Evolutionary conservation across 2,888 invertebrate genomes (phyloP).

Genomic region (Scaptomyza flava): DNA sequence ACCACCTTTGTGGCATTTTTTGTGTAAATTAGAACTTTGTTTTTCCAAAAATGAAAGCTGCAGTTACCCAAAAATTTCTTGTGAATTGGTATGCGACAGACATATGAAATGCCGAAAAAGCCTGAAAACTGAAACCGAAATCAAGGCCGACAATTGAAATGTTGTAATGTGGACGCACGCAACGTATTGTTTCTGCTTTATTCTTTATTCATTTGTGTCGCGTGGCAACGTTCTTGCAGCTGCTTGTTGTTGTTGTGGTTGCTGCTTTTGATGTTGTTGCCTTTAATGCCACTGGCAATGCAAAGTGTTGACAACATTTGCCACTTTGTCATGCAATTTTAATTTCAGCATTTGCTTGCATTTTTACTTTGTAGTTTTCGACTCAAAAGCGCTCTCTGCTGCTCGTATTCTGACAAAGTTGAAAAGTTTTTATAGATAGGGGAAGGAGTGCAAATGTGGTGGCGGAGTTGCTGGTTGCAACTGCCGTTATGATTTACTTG

Average conservation of each 20-base stretch:
- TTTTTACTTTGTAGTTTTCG: conserved; percentile 66
- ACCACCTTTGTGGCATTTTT: conserved; percentile 17
- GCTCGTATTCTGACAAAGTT: conserved; percentile 75
- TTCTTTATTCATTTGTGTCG: conserved; percentile 8
- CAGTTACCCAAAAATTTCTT: conserved; percentile 24
- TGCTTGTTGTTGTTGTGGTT: background rate
- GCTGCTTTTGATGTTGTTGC: background rate
- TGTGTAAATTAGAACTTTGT: conserved; percentile 32
- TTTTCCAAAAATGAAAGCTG: conserved; percentile 26
- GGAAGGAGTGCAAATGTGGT: background rate
- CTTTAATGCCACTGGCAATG: conserved; percentile 49
- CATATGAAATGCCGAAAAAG: background rate
- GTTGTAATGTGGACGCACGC: conserved; percentile 40
- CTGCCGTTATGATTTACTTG: conserved; percentile 73
- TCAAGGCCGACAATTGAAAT: conserved; percentile 63
- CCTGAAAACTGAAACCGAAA: conserved; percentile 30
- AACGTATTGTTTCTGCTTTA: conserved; percentile 13
- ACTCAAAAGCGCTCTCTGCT: conserved; percentile 27
- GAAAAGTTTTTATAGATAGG: conserved; percentile 69
- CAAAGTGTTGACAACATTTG: conserved; percentile 77
- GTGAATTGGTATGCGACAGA: background rate
- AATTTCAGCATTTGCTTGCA: conserved; percentile 61
- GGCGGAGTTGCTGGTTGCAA: conserved; percentile 8
- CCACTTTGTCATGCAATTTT: conserved; percentile 78
- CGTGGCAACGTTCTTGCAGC: conserved; percentile 14